phyloP scores from a whole-genome alignment of 2,113 vertebrate genomes.

The Nematolebias whitei region DNA sequence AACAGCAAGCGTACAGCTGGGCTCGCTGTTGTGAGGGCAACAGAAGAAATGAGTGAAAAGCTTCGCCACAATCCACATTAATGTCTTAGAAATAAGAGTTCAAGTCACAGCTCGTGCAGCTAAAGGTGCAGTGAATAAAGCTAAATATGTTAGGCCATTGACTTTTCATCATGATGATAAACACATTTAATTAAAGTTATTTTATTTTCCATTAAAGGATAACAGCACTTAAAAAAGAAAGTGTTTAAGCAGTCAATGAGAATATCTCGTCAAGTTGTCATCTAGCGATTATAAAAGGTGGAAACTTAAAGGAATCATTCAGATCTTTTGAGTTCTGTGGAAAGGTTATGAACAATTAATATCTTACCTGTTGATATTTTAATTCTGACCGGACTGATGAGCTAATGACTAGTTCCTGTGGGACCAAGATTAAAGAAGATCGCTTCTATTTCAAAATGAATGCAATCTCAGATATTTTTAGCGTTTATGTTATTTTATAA shows the following conservation, averaged over 20 bases:
- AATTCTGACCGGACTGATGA: too few relatives aligned
- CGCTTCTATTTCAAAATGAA: too few relatives aligned
- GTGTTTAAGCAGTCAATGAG: neutral
- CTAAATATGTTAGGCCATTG: neutral
- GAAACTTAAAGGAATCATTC: too few relatives aligned
- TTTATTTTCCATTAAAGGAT: neutral
- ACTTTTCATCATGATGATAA: neutral
- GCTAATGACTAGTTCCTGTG: too few relatives aligned
- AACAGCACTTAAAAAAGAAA: slow-evolving; percentile 4
- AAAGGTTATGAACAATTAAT: too few relatives aligned
- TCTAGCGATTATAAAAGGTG: slow-evolving; percentile 16
- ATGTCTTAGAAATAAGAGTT: neutral
- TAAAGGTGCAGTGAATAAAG: neutral
- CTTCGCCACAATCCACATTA: neutral
- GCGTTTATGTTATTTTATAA: too few relatives aligned
- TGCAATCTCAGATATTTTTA: too few relatives aligned
- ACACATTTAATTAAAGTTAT: neutral
- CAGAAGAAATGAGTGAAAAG: neutral
- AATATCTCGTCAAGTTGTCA: slow-evolving; percentile 22
- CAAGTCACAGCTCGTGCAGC: neutral
- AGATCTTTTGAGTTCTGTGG: too few relatives aligned
- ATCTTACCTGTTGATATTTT: too few relatives aligned
- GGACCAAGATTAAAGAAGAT: too few relatives aligned
- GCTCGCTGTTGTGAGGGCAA: neutral
- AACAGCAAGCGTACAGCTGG: neutral